A percentile compares a stretch with the other conserved stretches of the same genome.
Evolutionary conservation across 2,888 invertebrate genomes (phyloP).

Genomic region (Siphlonurus alternatus): DNA sequence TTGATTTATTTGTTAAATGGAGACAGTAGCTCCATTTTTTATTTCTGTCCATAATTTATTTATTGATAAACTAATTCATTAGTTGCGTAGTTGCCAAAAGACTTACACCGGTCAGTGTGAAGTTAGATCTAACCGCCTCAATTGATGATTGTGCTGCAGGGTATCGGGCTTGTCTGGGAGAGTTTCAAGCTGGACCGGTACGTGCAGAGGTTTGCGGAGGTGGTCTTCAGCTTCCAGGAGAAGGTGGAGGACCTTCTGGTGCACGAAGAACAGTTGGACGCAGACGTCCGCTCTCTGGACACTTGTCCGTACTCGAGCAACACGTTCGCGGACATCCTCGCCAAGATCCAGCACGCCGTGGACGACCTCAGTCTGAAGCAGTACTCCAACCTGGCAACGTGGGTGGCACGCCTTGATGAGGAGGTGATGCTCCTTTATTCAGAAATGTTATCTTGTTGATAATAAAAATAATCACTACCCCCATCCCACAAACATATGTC

Average conservation of each 20-base stretch:
- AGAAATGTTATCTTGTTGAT: too few relatives aligned
- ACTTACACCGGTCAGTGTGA: too few relatives aligned
- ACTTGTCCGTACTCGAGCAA: constrained; percentile 93
- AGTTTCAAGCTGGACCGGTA: constrained; percentile 97
- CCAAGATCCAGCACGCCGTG: constrained; percentile 92
- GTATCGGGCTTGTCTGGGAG: constrained; percentile 94
- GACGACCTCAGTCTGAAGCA: constrained; percentile 93
- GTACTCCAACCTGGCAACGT: constrained; percentile 92
- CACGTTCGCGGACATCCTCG: constrained; percentile 82
- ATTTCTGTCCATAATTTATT: too few relatives aligned
- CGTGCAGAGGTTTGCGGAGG: constrained; percentile 89
- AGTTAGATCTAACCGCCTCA: too few relatives aligned
- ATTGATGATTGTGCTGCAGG: constrained; percentile 29
- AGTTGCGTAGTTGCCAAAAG: too few relatives aligned
- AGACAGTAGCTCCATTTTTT: too few relatives aligned
- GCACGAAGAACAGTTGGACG: constrained; percentile 91
- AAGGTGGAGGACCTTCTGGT: constrained; percentile 92
- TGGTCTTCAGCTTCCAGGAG: constrained; percentile 91
- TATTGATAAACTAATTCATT: too few relatives aligned
- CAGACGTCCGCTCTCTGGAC: constrained; percentile 87
- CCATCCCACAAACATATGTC: too few relatives aligned
- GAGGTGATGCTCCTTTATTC: constrained; percentile 36
- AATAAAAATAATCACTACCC: too few relatives aligned
- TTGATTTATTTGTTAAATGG: too few relatives aligned
- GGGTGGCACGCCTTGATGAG: constrained; percentile 90